These are phyloP conservation scores for Acanthosepion lycidas DNA, from an alignment of 2,888 invertebrate genomes.

Conservation along the genomic window DNA sequence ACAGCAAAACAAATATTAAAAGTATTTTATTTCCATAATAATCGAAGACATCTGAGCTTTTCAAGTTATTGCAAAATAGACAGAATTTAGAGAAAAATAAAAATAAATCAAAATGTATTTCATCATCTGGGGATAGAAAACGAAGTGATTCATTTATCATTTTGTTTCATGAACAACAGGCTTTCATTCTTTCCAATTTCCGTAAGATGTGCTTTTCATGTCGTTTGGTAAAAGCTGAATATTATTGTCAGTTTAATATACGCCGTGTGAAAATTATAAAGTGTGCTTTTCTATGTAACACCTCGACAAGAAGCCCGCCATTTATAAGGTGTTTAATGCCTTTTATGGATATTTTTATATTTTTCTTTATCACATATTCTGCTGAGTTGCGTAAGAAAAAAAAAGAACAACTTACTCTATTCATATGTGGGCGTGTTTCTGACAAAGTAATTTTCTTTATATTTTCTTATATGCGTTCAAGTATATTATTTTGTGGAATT, in stretches of 20 bases:
- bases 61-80: background rate
- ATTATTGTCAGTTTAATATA: background rate
- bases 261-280: background rate
- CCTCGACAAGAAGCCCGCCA: too few relatives aligned
- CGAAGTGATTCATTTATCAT: background rate
- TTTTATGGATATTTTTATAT: too few relatives aligned
- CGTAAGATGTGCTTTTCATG: background rate
- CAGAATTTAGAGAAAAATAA: background rate
- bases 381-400: too few relatives aligned
- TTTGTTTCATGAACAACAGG: background rate
- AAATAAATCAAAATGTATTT: background rate
- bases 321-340: too few relatives aligned
- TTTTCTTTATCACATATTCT: too few relatives aligned
- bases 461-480: too few relatives aligned
- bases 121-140: background rate
- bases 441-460: too few relatives aligned
- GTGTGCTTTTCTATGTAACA: too few relatives aligned
- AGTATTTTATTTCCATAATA: background rate
- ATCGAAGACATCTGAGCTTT: background rate
- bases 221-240: background rate
- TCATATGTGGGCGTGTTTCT: too few relatives aligned
- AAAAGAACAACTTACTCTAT: too few relatives aligned
- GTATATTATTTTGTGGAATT: too few relatives aligned
- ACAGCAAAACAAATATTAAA: background rate
- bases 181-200: background rate